Evolutionary conservation across 2,797 vertebrate species (phyloP), one percentile per base, ranked within the genome.

Genomic region (Rhodeus uyekii): DNA sequence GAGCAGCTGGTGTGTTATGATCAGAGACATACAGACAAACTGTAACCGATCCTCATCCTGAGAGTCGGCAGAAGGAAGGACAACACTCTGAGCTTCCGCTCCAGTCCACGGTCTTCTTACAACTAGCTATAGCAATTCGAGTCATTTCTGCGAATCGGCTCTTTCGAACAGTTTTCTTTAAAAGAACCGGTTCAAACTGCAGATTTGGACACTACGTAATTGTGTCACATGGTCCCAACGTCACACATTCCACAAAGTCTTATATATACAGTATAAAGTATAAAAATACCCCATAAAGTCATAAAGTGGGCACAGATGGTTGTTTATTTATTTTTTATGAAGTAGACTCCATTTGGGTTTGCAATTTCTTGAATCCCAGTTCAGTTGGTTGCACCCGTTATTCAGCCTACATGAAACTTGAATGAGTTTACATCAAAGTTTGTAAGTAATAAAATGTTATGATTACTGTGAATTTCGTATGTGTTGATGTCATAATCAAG

Each of bases 1-100:
- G 86, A 82, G 88, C 77, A 83, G 89, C 84, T 82, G 76, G n/a
- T 88, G 63, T 80, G 80, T 83, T 87, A 89, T 76, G 72, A 82
- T 85, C 65, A 81, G 87, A 92, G 91, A 93, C 94, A 95, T 95
- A 88, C 92, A 93, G 92, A 87, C 90, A 63, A 87, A 85, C 44
- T 81, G 86, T 87, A 84, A 87, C 89, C 77, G 90, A 90, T 88
- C 90, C 89, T 89, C 90, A 86, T 90, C 90, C 89, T 78, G 85
- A 90, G 90, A 92, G 92, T 76, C 81, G 29, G 85, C 91, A 89
- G 87, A 80, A 87, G 88, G 91, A 92, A 93, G 91, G 93, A 93
- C 92, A 93, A 94, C 92, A 94, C 92, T 94, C 88, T 90, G 76
- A 67, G 53, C 93, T 92, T 94, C 94, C 92, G 92, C 90, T 92